Percentiles rank a stretch among this genome's conserved stretches.
These are phyloP conservation scores for Ectemnius continuus DNA, from an alignment of 2,888 invertebrate species.

Conservation along the genomic window DNA sequence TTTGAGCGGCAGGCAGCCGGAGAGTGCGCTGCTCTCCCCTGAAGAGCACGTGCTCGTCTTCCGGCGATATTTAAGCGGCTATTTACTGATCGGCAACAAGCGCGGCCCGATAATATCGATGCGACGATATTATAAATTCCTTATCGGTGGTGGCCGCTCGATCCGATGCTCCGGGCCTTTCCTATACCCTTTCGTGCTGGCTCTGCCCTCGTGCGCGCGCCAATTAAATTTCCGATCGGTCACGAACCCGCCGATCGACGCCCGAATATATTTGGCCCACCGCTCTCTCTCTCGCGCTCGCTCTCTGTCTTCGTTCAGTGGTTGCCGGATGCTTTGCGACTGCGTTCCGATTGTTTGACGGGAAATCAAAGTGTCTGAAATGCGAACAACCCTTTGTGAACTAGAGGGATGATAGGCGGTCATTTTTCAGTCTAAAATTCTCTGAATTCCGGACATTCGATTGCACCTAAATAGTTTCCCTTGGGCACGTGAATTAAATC, in stretches of 20 bases:
- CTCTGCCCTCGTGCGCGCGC: slow-evolving; percentile 1
- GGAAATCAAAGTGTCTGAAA: too few relatives aligned
- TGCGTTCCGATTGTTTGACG: neutral
- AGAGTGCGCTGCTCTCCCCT: slow-evolving; percentile 17
- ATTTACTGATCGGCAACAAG: slow-evolving; percentile 58
- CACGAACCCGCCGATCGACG: slow-evolving; percentile 8
- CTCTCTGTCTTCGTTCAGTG: neutral
- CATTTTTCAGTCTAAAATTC: neutral
- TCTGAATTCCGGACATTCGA: neutral
- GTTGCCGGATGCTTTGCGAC: too few relatives aligned
- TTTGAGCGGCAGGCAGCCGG: slow-evolving; percentile 55
- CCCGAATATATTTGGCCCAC: slow-evolving; percentile 5
- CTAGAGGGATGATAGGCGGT: too few relatives aligned
- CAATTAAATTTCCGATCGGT: slow-evolving; percentile 50
- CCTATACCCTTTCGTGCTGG: neutral
- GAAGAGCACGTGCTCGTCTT: slow-evolving; percentile 46
- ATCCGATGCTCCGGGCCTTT: too few relatives aligned
- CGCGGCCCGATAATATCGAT: slow-evolving; percentile 54
- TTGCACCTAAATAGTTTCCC: neutral
- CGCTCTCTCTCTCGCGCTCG: neutral
- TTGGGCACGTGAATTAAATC: slow-evolving; percentile 30
- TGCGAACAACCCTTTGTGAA: too few relatives aligned
- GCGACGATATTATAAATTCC: slow-evolving; percentile 58
- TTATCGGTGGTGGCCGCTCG: slow-evolving; percentile 33
- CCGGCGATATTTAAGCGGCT: slow-evolving; percentile 57